Conservation (phyloP, 2,888 invertebrate genomes). For the Melanchra persicariae region DNA sequence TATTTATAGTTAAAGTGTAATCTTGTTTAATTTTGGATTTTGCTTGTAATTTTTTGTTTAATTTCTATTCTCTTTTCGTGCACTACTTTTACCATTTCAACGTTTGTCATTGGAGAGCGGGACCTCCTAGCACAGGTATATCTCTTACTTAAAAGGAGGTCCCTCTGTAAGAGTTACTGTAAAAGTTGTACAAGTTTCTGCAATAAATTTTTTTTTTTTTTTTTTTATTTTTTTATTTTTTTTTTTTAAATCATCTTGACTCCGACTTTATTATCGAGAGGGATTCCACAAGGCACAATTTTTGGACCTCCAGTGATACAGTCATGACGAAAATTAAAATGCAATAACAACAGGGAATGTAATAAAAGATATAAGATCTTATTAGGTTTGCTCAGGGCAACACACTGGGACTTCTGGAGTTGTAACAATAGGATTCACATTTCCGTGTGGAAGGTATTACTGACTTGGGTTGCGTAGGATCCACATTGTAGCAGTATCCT, state of each 20-base stretch:
- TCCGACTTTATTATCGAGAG: neutral
- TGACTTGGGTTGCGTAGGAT: slow-evolving; percentile 89
- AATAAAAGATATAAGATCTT: neutral
- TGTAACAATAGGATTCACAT: neutral
- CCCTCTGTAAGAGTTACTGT: too few relatives aligned
- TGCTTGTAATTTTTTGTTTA: too few relatives aligned
- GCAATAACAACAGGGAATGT: neutral
- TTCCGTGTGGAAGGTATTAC: slow-evolving; percentile 62
- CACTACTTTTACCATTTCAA: too few relatives aligned
- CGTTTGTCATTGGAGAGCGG: too few relatives aligned
- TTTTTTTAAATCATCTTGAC: neutral
- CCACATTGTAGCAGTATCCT: slow-evolving; percentile 89
- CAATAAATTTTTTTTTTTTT: too few relatives aligned
- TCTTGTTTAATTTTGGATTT: too few relatives aligned
- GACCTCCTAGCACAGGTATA: too few relatives aligned
- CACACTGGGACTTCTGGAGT: neutral
- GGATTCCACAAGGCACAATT: slow-evolving; percentile 18
- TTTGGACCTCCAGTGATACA: neutral
- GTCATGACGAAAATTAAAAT: neutral
- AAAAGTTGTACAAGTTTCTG: too few relatives aligned
- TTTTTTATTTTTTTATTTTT: too few relatives aligned
- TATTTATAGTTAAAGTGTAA: too few relatives aligned
- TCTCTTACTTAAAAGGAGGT: too few relatives aligned
- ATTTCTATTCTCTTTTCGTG: too few relatives aligned
- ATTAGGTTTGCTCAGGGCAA: neutral